These are phyloP conservation scores for Cheilinus undulatus DNA, from an alignment of 2,113 vertebrate species.

Conservation along the genomic window DNA sequence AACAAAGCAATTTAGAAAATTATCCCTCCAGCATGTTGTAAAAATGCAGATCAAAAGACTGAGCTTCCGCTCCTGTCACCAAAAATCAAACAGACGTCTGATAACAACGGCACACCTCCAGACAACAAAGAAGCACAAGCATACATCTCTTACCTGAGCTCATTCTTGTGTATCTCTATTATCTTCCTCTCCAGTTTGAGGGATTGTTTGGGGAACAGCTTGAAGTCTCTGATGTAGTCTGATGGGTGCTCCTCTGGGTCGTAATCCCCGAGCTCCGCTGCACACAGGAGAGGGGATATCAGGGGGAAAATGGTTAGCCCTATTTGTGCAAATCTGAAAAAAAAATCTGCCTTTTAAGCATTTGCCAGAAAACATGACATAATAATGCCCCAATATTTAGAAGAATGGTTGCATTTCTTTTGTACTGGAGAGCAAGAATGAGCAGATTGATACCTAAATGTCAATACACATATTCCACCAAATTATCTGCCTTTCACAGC, in stretches of 20 bases:
- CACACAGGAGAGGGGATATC: background rate
- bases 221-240: constrained; percentile 95
- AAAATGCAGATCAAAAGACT: constrained; percentile 38
- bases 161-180: constrained; percentile 94
- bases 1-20: constrained; percentile 13
- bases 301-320: background rate
- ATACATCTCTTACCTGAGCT: constrained; percentile 88
- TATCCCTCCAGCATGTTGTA: constrained; percentile 13
- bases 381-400: too few species aligned
- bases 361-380: background rate
- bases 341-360: too few species aligned
- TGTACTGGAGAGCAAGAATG: too few species aligned
- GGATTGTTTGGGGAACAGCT: constrained; percentile 97
- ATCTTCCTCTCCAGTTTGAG: constrained; percentile 97
- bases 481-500: too few species aligned
- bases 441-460: too few species aligned
- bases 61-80: constrained; percentile 30
- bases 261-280: constrained; percentile 96
- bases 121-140: constrained; percentile 10
- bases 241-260: constrained; percentile 94
- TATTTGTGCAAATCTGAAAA: too few species aligned
- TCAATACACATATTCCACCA: too few species aligned
- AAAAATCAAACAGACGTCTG: constrained; percentile 25
- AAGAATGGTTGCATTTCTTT: too few species aligned
- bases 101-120: constrained; percentile 12